Evolutionary conservation across 1,140 invertebrate genomes (phyloP).

Genomic region (Heliconius himera): DNA sequence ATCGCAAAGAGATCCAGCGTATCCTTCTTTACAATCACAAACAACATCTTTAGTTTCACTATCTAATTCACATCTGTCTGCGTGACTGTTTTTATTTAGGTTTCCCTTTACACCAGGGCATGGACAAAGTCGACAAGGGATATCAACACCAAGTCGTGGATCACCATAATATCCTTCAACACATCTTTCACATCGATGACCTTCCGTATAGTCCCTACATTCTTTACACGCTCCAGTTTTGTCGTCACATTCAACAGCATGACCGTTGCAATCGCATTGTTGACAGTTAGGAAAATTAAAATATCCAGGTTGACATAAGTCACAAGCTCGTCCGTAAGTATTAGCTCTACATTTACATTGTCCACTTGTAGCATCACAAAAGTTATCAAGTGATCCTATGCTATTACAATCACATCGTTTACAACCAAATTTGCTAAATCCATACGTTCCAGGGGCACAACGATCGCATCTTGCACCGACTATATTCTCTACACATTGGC

Average conservation of each 20-base stretch:
- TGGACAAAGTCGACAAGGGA: slow-evolving; percentile 96
- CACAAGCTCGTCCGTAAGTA: slow-evolving; percentile 96
- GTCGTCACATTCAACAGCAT: slow-evolving; percentile 96
- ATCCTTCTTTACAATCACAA: slow-evolving; percentile 96
- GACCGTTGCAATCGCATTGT: slow-evolving; percentile 97
- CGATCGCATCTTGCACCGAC: slow-evolving; percentile 95
- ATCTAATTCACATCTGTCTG: slow-evolving; percentile 93
- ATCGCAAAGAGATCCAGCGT: slow-evolving; percentile 94
- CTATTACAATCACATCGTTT: slow-evolving; percentile 97
- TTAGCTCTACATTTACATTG: slow-evolving; percentile 97
- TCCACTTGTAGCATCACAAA: slow-evolving; percentile 95
- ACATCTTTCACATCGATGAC: slow-evolving; percentile 95
- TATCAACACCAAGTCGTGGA: slow-evolving; percentile 92
- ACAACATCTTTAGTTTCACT: slow-evolving; percentile 93
- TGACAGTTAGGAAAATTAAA: slow-evolving; percentile 98
- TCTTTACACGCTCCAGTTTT: slow-evolving; percentile 94
- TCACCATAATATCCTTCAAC: slow-evolving; percentile 97
- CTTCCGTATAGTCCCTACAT: slow-evolving; percentile 94
- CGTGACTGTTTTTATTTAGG: slow-evolving; percentile 84
- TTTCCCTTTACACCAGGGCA: slow-evolving; percentile 89
- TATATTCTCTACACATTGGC: slow-evolving; percentile 97
- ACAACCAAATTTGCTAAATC: slow-evolving; percentile 97
- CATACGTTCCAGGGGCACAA: slow-evolving; percentile 97
- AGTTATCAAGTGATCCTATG: slow-evolving; percentile 96
- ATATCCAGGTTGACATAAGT: slow-evolving; percentile 96